phyloP scores from a whole-genome alignment of 2,888 invertebrate genomes.

The Amblyteles armatorius region DNA sequence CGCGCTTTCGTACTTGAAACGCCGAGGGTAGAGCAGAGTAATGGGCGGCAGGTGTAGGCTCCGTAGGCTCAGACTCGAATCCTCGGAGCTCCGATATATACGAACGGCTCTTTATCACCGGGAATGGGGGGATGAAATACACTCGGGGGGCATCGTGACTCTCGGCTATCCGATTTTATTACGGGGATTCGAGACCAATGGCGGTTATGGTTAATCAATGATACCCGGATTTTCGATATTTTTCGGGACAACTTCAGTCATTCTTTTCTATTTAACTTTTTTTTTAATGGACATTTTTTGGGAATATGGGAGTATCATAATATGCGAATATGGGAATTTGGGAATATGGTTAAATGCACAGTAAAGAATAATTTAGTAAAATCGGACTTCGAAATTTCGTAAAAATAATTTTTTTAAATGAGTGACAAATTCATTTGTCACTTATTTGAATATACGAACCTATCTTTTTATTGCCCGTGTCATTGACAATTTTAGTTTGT shows the following conservation, averaged over 20 bases:
- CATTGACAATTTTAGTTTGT: too few species aligned
- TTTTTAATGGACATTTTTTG: not conserved
- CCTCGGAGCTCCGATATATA: not conserved
- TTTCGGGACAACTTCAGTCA: too few species aligned
- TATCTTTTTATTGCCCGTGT: too few species aligned
- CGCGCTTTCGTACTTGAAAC: slow-evolving; percentile 50
- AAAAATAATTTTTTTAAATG: too few species aligned
- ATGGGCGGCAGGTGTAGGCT: slow-evolving; percentile 21
- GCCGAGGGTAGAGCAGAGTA: slow-evolving; percentile 41
- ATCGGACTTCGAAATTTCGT: too few species aligned
- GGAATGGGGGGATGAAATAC: slow-evolving; percentile 8
- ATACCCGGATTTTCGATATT: not conserved
- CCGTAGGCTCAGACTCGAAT: slow-evolving; percentile 7
- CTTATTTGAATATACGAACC: too few species aligned
- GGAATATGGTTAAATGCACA: too few species aligned
- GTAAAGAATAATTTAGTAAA: too few species aligned
- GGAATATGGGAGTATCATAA: too few species aligned
- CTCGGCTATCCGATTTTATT: not conserved
- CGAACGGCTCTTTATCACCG: slow-evolving; percentile 7
- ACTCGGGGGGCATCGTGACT: not conserved
- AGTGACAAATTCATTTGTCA: too few species aligned
- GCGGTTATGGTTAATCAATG: slow-evolving; percentile 1
- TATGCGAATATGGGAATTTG: too few species aligned
- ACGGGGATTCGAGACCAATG: not conserved
- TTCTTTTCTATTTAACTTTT: not conserved